Base-by-base conservation (phyloP, 2,888 invertebrate species). In the Agapetus fuscipes region DNA sequence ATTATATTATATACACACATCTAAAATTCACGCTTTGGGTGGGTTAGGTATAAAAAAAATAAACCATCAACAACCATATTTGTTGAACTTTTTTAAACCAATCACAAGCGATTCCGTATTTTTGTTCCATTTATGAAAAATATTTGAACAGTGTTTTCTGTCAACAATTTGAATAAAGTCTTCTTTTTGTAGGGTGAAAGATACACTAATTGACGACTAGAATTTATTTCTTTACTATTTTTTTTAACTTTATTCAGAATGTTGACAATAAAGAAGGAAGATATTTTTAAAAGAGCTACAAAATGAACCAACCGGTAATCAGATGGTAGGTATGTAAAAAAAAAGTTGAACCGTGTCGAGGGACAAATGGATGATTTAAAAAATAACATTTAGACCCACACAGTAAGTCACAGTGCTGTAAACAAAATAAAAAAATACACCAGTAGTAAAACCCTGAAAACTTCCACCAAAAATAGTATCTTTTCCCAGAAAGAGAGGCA, bases 51-150 rank as follows among this genome's bases (percentile, higher is more conserved):
- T n/a, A n/a, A n/a, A n/a, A n/a, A n/a, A 12, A 30, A 7, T 14
- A 15, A 15, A 7, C 11, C 14, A 14, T 14, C 12, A 20, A 25
- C 27, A 45, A 45, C 41, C 41, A 34, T 45, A 39, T 41, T 41
- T 37, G 41, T 33, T 41, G 40, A 41, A 28, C 36, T 41, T 35
- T n/a, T n/a, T n/a, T n/a, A n/a, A 49, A 48, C 48, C 50, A 50
- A 50, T 47, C 50, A 50, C 49, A 50, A 50, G 49, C 49, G 48
- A 47, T 44, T 41, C 39, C 34, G 30, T 28, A 17, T 36, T 26
- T 14, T 31, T 26, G 25, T 33, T 33, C 24, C 24, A 24, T 24
- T 5, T 24, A 24, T 24, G 24, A 7, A 24, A 24, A 24, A 7
- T 7, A 7, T 24, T 24, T 5, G 24, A 24, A 24, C 6, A 7